Evolutionary conservation across 2,888 invertebrate species (phyloP), one percentile per base, ranked within the genome.

Genomic region (Mycalesis mineus): DNA sequence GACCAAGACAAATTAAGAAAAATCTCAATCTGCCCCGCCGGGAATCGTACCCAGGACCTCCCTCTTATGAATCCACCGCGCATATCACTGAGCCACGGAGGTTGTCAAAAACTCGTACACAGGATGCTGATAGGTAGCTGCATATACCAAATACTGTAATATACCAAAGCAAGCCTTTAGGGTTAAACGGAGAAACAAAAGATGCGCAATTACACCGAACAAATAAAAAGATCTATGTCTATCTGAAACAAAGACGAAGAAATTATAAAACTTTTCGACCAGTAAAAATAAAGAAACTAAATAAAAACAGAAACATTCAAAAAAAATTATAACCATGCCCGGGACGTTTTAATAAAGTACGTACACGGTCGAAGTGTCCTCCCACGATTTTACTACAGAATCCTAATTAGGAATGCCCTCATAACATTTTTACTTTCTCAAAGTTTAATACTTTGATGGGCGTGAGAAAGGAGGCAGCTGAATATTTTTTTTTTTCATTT

Each of bases 351-450:
- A 53, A 51, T 37, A n/a, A 52, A 22, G 52, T 33, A 42, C 13
- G 14, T 31, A 52, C 41, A 52, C 41, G 13, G 33, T 14, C 36
- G 13, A 52, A 42, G 42, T 52, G 42, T 52, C 42, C 13, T 44
- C 22, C 36, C 42, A 36, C 22, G 17, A 31, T 44, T 50, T 56
- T 45, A 51, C 28, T 45, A 14, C 45, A 29, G n/a, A 39, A 39
- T 31, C 56, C 17, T 57, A 57, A 57, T 45, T 57, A 57, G 51
- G 33, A 14, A 51, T 52, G 14, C 29, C 29, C 50, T 45, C 37
- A 31, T 57, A 57, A 57, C 13, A 33, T 39, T 51, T 44, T 44
- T n/a, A 56, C 42, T 55, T 55, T 49, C 15, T 22, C 33, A 7
- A 50, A 45, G 50, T 56, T 56, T 37, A 41, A 50, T 56, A 56